These are phyloP conservation scores for Microctenopoma lineatum DNA, from an alignment of 2,797 vertebrate genomes.

Conservation along the genomic window DNA sequence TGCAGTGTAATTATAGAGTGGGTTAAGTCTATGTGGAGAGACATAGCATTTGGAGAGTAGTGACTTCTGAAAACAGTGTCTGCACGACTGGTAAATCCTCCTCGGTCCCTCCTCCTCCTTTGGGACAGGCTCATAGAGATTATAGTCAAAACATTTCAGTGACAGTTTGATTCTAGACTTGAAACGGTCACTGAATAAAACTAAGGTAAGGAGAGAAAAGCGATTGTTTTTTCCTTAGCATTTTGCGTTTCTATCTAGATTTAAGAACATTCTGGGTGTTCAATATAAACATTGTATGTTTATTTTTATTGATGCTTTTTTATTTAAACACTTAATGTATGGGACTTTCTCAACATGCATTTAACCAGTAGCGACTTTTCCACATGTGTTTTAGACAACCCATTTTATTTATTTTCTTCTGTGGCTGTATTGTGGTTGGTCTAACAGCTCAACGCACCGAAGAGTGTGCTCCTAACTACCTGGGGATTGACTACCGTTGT, in stretches of 20 bases:
- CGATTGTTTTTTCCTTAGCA: background rate
- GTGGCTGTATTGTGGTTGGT: constrained; percentile 13
- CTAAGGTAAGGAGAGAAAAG: constrained; percentile 64
- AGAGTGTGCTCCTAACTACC: constrained; percentile 82
- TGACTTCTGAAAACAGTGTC: constrained; percentile 71
- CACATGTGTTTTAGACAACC: background rate
- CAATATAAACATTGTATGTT: background rate
- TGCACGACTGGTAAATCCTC: constrained; percentile 69
- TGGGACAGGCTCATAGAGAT: constrained; percentile 67
- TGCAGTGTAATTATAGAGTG: constrained; percentile 79
- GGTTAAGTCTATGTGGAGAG: constrained; percentile 66
- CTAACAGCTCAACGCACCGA: constrained; percentile 76
- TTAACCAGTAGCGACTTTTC: background rate
- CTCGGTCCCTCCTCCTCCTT: constrained; percentile 74
- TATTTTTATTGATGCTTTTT: background rate
- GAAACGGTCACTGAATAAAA: constrained; percentile 31
- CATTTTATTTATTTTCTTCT: background rate
- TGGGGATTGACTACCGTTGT: constrained; percentile 86
- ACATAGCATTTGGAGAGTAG: constrained; percentile 77
- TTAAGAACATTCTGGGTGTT: background rate
- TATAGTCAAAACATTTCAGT: constrained; percentile 64
- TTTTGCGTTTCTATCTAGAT: background rate
- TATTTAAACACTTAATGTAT: background rate
- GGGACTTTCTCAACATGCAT: background rate
- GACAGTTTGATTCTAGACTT: constrained; percentile 40